Evolutionary conservation across 1,140 invertebrate species (phyloP).

Genomic region (Polypedilum vanderplanki): DNA sequence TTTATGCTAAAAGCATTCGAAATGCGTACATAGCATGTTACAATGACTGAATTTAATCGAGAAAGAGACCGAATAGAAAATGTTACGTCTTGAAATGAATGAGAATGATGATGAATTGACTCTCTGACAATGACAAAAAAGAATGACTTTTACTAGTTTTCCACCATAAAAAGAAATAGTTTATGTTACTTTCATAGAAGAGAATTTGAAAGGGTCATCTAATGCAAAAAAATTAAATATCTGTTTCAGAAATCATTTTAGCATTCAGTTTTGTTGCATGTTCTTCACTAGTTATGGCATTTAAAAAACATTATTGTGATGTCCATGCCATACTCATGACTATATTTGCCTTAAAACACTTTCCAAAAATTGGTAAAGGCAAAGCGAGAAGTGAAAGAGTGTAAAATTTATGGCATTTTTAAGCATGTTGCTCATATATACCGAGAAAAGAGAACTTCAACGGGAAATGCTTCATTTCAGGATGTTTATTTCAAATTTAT

Average conservation of each 20-base stretch:
- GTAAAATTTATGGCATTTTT: not conserved
- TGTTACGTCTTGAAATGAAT: too few species aligned
- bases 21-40: too few species aligned
- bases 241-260: not conserved
- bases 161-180: too few species aligned
- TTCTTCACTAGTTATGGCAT: not conserved
- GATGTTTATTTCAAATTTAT: not conserved
- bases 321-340: not conserved
- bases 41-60: too few species aligned
- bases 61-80: too few species aligned
- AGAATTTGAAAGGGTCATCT: conserved; percentile 4
- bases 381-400: not conserved
- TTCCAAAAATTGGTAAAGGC: not conserved
- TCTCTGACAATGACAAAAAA: too few species aligned
- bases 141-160: too few species aligned
- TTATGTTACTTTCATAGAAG: not conserved
- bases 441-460: not conserved
- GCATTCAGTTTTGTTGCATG: not conserved
- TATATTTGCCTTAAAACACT: not conserved
- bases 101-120: too few species aligned
- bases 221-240: not conserved
- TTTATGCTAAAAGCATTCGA: too few species aligned
- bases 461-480: conserved; percentile 11
- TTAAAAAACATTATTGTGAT: not conserved
- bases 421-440: not conserved